Base-by-base conservation (phyloP, 2,797 vertebrate species). In the Sebastes minor region DNA sequence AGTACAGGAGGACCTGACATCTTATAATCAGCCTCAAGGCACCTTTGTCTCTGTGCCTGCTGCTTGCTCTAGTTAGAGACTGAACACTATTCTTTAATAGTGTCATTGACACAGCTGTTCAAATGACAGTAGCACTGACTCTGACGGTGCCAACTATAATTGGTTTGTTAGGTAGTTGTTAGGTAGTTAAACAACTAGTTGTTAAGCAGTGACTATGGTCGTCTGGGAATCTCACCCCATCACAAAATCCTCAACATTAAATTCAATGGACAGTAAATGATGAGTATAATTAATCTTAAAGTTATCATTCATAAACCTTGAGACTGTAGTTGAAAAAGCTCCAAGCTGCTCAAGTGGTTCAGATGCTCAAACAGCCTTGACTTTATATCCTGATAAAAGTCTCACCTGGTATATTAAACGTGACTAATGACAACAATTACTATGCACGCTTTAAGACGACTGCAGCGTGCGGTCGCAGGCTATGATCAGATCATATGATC, bases 101-200 rank as follows among this genome's bases (percentile, higher is more conserved):
- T 73, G 73, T 76, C 76, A 89, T 86, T 86, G 86, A 66, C 25
- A 20, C 33, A n/a, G 28, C 61, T 80, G 77, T 84, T 88, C 56
- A 61, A 76, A 86, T 57, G 16, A 65, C 53, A 71, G 66, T 35
- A 55, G 63, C 62, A 20, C 28, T 30, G 57, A 83, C 74, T 81
- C 68, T 70, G 52, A 83, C 23, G 56, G 28, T 28, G 27, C 42
- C 22, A 81, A 57, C 72, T 63, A 57, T 79, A 81, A 85, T 62
- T 64, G 57, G 53, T 84, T 71, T 38, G 42, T 77, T 71, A 60
- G n/a, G 49, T 57, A 57, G 25, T 27, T 27, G 49, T 77, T 73
- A 63, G 28, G 14, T 33, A 63, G 64, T 82, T 67, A 46, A 63
- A 69, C 10, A 59, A 56, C 52, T 56, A 30, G 10, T 67, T 53